These are phyloP conservation scores for Atlantisia rogersi DNA, from an alignment of 2,113 vertebrate species.

Conservation along the genomic window DNA sequence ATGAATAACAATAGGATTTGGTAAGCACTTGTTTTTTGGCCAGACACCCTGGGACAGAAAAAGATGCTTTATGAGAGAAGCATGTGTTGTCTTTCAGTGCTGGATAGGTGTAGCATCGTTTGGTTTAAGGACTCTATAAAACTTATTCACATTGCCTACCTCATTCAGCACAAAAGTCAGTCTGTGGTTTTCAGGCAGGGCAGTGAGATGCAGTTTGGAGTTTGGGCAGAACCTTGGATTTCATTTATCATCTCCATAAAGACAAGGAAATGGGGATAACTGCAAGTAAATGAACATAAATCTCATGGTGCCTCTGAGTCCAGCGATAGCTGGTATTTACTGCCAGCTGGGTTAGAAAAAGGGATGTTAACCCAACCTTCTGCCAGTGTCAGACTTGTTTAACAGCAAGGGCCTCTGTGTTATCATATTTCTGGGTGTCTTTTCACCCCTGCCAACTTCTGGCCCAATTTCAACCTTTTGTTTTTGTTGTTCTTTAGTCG, in stretches of 20 bases:
- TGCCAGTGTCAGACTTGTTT: not conserved
- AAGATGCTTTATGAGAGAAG: not conserved
- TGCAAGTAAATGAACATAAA: not conserved
- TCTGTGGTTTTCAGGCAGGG: not conserved
- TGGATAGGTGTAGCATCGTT: not conserved
- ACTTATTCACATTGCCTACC: not conserved
- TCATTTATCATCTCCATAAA: not conserved
- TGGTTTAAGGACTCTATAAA: not conserved
- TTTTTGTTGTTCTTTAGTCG: constrained; percentile 76
- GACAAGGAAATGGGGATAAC: not conserved
- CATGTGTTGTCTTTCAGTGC: not conserved
- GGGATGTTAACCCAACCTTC: not conserved
- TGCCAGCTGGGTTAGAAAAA: not conserved
- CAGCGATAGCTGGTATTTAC: fast-evolving
- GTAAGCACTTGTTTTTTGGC: constrained; percentile 65
- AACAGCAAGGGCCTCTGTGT: not conserved
- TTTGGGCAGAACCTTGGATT: not conserved
- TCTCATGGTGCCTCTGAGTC: not conserved
- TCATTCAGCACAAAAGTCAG: not conserved
- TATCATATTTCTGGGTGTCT: fast-evolving
- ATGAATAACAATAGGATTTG: constrained; percentile 98
- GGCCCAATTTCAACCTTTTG: not conserved
- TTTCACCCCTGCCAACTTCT: not conserved
- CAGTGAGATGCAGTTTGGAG: not conserved
- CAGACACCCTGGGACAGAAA: not conserved